These are phyloP conservation scores for Lycodopsis pacificus DNA, from an alignment of 2,797 vertebrate genomes.

Conservation along the genomic window DNA sequence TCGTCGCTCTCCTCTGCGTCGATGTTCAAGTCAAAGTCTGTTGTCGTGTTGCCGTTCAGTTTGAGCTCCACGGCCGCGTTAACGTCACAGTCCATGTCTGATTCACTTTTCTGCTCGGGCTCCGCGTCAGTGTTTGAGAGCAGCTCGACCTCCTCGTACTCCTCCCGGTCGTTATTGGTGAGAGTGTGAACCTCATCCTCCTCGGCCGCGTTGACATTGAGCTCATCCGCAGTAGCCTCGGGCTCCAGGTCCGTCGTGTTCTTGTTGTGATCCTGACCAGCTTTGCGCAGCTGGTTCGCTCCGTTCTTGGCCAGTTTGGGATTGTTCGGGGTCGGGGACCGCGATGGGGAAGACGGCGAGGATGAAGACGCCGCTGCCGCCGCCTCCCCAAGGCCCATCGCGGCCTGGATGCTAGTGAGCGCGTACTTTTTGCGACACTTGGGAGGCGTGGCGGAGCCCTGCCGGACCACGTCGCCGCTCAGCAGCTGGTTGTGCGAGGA, in stretches of 20 bases:
- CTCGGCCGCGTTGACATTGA: slow-evolving; percentile 59
- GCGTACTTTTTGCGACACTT: slow-evolving; percentile 98
- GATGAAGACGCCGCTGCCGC: slow-evolving; percentile 3
- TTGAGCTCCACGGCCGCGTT: slow-evolving; percentile 51
- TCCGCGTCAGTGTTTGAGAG: slow-evolving; percentile 34
- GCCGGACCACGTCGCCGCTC: slow-evolving; percentile 90
- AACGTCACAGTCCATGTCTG: slow-evolving; percentile 63
- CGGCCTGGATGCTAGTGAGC: slow-evolving; percentile 93
- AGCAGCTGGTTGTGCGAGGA: slow-evolving; percentile 96
- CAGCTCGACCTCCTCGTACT: slow-evolving; percentile 60
- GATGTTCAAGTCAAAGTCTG: slow-evolving; percentile 79
- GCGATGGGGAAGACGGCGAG: slow-evolving; percentile 78
- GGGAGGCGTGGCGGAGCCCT: slow-evolving; percentile 91
- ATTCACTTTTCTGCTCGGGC: slow-evolving; percentile 79
- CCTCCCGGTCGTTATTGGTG: slow-evolving; percentile 72
- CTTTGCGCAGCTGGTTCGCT: slow-evolving; percentile 95
- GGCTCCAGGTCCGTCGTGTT: slow-evolving; percentile 80
- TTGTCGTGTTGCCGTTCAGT: slow-evolving; percentile 59
- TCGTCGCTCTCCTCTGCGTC: slow-evolving; percentile 84
- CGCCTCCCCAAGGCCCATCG: slow-evolving; percentile 93
- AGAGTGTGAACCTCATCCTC: slow-evolving; percentile 55
- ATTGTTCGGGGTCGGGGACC: slow-evolving; percentile 84
- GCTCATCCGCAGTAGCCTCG: slow-evolving; percentile 57
- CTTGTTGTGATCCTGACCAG: slow-evolving; percentile 93
- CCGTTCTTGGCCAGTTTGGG: slow-evolving; percentile 96